phyloP scores from a whole-genome alignment of 1,140 invertebrate genomes.

The Andricus grossulariae region DNA sequence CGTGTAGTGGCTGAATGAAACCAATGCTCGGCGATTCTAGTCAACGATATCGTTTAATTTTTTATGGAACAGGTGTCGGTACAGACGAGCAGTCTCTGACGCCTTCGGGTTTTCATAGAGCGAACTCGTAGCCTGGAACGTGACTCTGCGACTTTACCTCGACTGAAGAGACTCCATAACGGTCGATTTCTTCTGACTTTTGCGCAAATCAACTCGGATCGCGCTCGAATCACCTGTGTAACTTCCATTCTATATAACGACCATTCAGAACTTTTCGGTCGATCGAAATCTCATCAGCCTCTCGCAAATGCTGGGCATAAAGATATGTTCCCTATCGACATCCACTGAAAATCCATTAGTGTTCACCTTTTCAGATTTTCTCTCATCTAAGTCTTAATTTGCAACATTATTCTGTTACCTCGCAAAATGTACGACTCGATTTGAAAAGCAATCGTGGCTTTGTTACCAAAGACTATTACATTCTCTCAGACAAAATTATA shows the following conservation, averaged over 20 bases:
- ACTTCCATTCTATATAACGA: conserved; percentile 12
- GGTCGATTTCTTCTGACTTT: conserved; percentile 26
- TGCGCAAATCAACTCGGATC: conserved; percentile 8
- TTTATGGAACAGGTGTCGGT: conserved; percentile 11
- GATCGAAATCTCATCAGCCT: conserved; percentile 28
- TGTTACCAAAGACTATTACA: no score
- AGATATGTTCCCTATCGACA: conserved; percentile 22
- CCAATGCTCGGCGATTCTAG: conserved; percentile 12
- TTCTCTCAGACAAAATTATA: no score
- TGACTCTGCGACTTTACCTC: conserved; percentile 18
- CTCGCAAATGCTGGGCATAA: conserved; percentile 20
- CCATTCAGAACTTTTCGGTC: conserved; percentile 10
- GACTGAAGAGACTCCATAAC: conserved; percentile 11
- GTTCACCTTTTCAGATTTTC: conserved; percentile 26
- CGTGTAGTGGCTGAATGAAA: neutral
- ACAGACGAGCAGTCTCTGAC: conserved; percentile 13
- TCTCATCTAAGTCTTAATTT: conserved; percentile 12
- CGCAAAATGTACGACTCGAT: neutral
- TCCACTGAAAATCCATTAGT: conserved; percentile 24
- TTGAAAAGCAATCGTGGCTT: neutral
- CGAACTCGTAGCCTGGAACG: neutral
- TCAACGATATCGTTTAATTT: conserved; percentile 16
- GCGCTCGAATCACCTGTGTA: conserved; percentile 2
- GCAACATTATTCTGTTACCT: neutral
- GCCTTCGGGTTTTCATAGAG: neutral